Evolutionary conservation across 2,888 invertebrate genomes (phyloP).

Genomic region (Drosophila hawaiiensis): DNA sequence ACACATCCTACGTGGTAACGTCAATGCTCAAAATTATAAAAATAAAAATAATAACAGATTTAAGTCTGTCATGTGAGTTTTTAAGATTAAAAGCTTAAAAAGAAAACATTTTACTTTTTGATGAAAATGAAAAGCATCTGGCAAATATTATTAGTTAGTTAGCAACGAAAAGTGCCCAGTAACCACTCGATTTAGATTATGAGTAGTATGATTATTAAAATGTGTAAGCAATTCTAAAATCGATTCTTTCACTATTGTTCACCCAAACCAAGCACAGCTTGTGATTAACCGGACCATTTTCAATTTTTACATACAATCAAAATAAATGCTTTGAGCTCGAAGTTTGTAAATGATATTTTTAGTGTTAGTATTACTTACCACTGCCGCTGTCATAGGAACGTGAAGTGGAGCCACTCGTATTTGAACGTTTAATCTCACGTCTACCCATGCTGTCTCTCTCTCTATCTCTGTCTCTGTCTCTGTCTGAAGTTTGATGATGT

Average conservation of each 20-base stretch:
- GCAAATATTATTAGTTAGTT: not conserved
- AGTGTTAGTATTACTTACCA: conserved; percentile 74
- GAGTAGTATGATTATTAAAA: not conserved
- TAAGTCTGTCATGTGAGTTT: not conserved
- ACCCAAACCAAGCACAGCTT: not conserved
- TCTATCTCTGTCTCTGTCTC: not conserved
- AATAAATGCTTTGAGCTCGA: not conserved
- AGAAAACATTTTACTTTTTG: not conserved
- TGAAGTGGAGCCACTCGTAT: conserved; percentile 83
- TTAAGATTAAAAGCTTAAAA: not conserved
- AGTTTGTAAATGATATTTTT: not conserved
- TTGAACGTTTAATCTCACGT: conserved; percentile 85
- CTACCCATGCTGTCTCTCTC: conserved; percentile 80
- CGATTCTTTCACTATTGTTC: no score
- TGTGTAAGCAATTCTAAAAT: no score
- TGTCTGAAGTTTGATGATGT: not conserved
- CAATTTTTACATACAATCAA: not conserved
- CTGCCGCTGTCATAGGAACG: conserved; percentile 84
- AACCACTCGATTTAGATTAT: not conserved
- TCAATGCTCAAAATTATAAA: not conserved
- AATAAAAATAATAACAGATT: not conserved
- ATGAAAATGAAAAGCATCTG: not conserved
- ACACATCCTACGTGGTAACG: not conserved
- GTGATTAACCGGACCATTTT: not conserved
- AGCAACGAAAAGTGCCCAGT: no score